Percentiles rank a stretch among this genome's conserved stretches.
phyloP scores from a whole-genome alignment of 2,888 invertebrate genomes.

The Drosophila sordidula region DNA sequence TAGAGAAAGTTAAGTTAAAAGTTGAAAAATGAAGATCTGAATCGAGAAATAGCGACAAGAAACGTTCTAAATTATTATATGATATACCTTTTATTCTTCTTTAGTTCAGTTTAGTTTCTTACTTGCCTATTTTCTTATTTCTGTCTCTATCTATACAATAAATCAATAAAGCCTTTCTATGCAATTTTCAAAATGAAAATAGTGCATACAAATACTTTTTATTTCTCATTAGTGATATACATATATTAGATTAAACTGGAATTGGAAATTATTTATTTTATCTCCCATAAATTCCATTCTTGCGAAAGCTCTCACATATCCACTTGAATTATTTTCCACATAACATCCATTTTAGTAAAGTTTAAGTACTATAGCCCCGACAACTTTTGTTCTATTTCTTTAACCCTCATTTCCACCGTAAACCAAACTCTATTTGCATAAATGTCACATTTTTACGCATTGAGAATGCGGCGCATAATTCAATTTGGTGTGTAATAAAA shows the following conservation, averaged over 20 bases:
- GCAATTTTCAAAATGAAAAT: not conserved
- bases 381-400: not conserved
- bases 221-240: too few relatives aligned
- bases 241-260: too few relatives aligned
- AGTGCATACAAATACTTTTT: too few relatives aligned
- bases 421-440: constrained; percentile 64
- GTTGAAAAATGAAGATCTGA: too few relatives aligned
- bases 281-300: not conserved
- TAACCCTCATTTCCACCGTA: constrained; percentile 7
- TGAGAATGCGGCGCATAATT: constrained; percentile 51
- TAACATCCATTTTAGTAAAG: constrained; percentile 17
- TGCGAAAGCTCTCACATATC: constrained; percentile 3
- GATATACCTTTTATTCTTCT: too few relatives aligned
- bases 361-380: constrained; percentile 7
- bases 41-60: too few relatives aligned
- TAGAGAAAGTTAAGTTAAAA: not conserved
- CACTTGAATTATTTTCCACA: constrained; percentile 15
- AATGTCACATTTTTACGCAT: constrained; percentile 60
- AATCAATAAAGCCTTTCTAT: not conserved
- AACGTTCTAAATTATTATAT: too few relatives aligned
- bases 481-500: constrained; percentile 48
- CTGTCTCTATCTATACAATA: too few relatives aligned
- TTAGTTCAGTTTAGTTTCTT: too few relatives aligned
- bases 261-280: too few relatives aligned
- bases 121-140: too few relatives aligned